Conservation (phyloP, 2,888 invertebrate genomes). For the Erynnis tages region DNA sequence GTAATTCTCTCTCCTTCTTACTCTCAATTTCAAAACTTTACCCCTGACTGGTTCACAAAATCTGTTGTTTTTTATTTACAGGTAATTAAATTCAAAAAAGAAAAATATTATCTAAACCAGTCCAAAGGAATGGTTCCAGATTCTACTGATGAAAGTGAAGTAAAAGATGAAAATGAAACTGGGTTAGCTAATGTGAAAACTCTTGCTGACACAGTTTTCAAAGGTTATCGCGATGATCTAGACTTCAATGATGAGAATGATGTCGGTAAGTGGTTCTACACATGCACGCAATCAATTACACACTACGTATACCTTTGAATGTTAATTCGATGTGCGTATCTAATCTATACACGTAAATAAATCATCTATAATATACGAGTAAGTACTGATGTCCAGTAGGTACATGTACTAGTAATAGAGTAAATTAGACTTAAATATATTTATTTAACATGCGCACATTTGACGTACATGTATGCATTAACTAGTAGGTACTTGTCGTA, state of each 20-base stretch:
- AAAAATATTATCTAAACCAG: conserved; percentile 77
- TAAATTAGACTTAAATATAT: no score
- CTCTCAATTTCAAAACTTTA: background rate
- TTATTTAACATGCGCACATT: no score
- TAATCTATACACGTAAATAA: background rate
- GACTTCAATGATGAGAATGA: conserved; percentile 91
- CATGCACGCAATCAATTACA: background rate
- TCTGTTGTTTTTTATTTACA: conserved; percentile 35
- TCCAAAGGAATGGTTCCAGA: conserved; percentile 67
- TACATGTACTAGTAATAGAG: no score
- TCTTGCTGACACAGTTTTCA: conserved; percentile 78
- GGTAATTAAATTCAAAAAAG: conserved; percentile 84
- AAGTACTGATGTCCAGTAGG: no score
- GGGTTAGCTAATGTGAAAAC: conserved; percentile 54
- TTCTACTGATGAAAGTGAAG: conserved; percentile 57
- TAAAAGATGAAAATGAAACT: conserved; percentile 55
- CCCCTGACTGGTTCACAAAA: background rate
- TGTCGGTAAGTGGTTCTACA: conserved; percentile 75
- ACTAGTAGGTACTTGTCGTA: no score
- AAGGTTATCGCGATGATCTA: conserved; percentile 88
- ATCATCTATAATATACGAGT: background rate
- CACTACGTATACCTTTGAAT: background rate
- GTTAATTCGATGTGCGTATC: background rate
- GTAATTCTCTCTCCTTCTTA: conserved; percentile 51
- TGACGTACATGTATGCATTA: no score